Conservation (phyloP, 2,113 vertebrate species). For the Centropus bengalensis region DNA sequence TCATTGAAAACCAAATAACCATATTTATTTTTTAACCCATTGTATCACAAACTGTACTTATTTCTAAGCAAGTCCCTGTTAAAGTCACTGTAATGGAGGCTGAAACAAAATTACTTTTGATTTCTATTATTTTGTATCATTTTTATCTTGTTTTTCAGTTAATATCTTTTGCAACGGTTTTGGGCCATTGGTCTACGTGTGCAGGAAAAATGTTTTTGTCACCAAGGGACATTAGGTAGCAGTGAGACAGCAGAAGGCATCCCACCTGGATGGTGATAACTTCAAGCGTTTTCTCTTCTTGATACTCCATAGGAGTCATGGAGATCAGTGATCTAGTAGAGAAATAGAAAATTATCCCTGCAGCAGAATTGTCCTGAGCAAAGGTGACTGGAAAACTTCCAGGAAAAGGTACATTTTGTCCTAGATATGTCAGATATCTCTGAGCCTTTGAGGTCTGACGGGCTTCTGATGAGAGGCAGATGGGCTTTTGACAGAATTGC, state of each 20-base stretch:
- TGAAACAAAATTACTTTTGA: no score
- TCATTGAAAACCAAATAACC: not conserved
- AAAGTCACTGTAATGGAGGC: no score
- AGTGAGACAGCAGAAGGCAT: not conserved
- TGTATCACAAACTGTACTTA: not conserved
- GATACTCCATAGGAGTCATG: accelerated
- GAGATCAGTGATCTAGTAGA: not conserved
- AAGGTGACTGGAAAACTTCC: not conserved
- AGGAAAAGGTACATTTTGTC: not conserved
- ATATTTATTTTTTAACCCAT: not conserved
- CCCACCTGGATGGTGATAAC: not conserved
- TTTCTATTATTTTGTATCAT: not conserved
- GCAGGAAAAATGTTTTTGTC: not conserved
- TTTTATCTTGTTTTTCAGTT: not conserved
- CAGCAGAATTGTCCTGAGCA: not conserved
- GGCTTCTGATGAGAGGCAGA: not conserved
- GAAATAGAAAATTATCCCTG: not conserved
- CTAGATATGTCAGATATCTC: not conserved
- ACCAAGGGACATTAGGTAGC: not conserved
- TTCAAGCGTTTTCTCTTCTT: not conserved
- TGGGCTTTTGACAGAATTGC: not conserved
- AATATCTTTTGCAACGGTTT: accelerated
- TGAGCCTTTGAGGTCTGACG: not conserved
- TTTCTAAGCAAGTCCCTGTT: not conserved
- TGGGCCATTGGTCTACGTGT: not conserved